A percentile compares a stretch with the other conserved stretches of the same genome.
phyloP scores from a whole-genome alignment of 2,888 invertebrate species.

The Chrysotoxum bicinctum region DNA sequence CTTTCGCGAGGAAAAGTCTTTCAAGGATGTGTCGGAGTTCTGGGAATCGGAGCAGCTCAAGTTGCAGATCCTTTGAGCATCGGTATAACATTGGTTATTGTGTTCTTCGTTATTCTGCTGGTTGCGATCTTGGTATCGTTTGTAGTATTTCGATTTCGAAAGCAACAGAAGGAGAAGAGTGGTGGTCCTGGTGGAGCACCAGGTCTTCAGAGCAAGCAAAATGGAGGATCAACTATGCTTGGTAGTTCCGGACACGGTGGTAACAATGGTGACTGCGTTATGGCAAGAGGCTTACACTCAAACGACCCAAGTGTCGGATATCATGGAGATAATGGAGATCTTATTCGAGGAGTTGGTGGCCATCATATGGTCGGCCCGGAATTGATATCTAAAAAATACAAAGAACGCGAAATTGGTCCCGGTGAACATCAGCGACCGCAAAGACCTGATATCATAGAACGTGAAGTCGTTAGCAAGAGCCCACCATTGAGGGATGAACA shows the following conservation, averaged over 20 bases:
- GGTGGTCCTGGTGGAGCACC: conserved; percentile 86
- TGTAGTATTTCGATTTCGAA: conserved; percentile 93
- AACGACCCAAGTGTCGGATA: conserved; percentile 87
- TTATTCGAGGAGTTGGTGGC: conserved; percentile 88
- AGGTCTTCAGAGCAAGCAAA: conserved; percentile 89
- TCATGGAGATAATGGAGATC: conserved; percentile 88
- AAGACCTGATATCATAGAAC: conserved; percentile 95
- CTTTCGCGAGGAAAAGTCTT: conserved; percentile 88
- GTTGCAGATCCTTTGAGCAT: conserved; percentile 94
- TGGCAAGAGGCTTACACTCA: conserved; percentile 86
- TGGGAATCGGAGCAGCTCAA: conserved; percentile 89
- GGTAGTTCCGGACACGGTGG: conserved; percentile 87
- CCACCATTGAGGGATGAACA: conserved; percentile 91
- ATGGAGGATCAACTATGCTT: conserved; percentile 86
- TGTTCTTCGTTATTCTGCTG: conserved; percentile 94
- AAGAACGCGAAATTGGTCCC: conserved; percentile 90
- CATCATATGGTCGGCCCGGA: conserved; percentile 93
- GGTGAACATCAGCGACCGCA: conserved; percentile 90
- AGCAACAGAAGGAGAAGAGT: conserved; percentile 93
- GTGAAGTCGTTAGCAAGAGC: conserved; percentile 92
- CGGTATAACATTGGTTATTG: conserved; percentile 95
- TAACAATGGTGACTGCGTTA: conserved; percentile 86
- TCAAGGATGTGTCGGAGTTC: conserved; percentile 88
- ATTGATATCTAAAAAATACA: conserved; percentile 92
- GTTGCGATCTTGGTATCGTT: conserved; percentile 95